A percentile compares a stretch with the other conserved stretches of the same genome.
Evolutionary conservation across 2,888 invertebrate species (phyloP).

Genomic region (Plagiodera versicolora): DNA sequence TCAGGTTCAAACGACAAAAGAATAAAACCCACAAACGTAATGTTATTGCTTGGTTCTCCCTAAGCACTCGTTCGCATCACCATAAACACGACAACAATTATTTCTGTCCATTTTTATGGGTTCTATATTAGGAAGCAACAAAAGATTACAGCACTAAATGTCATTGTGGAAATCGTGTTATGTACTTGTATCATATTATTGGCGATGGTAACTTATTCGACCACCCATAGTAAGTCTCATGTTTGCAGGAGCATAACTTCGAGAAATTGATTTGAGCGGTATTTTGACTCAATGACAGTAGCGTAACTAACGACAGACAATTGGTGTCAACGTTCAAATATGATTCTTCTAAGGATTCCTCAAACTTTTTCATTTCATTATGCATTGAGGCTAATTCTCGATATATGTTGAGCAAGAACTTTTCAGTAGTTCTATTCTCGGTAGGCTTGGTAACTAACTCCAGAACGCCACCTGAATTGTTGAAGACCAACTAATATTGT

Average conservation of each 20-base stretch:
- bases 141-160: constrained; percentile 2
- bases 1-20: neutral
- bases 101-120: neutral
- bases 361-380: too few relatives aligned
- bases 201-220: neutral
- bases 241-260: too few relatives aligned
- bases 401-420: too few relatives aligned
- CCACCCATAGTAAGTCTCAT: constrained; percentile 8
- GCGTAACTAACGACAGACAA: too few relatives aligned
- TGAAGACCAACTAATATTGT: too few relatives aligned
- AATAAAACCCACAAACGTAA: neutral
- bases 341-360: too few relatives aligned
- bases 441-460: too few relatives aligned
- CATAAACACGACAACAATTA: constrained; percentile 6
- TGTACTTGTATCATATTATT: constrained; percentile 1
- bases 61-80: constrained; percentile 1
- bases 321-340: too few relatives aligned
- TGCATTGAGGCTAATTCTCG: too few relatives aligned
- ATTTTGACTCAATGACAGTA: neutral
- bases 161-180: constrained; percentile 3
- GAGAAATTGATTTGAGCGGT: neutral
- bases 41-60: neutral
- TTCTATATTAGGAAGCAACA: constrained; percentile 3
- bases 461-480: too few relatives aligned
- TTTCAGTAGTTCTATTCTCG: too few relatives aligned